These are phyloP conservation scores for Phrynosoma platyrhinos DNA, from an alignment of 2,113 vertebrate species.

Conservation along the genomic window DNA sequence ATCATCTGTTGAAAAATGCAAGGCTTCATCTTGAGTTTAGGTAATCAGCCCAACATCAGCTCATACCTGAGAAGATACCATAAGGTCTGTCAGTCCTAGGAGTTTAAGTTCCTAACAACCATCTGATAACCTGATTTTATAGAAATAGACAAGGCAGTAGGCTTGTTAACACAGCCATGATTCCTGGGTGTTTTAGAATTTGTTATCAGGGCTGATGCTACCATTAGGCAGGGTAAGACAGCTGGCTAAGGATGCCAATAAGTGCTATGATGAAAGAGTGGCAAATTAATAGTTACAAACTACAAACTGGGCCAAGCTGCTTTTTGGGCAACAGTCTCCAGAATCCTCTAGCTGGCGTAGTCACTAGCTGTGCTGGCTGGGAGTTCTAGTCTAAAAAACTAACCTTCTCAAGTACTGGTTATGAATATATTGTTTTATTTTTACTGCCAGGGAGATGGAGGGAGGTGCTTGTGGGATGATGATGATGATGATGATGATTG, in stretches of 20 bases:
- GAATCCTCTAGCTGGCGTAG: background rate
- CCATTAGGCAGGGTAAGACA: background rate
- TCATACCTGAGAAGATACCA: conserved; percentile 41
- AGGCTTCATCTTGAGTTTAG: conserved; percentile 9
- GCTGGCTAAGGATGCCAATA: background rate
- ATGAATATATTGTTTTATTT: no score
- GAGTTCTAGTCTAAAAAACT: no score
- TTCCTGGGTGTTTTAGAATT: background rate
- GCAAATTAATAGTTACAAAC: background rate
- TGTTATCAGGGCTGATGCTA: background rate
- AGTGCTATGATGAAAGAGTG: no score
- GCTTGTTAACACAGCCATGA: background rate
- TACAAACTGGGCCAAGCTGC: no score
- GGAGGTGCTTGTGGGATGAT: no score
- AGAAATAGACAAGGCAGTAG: conserved; percentile 5
- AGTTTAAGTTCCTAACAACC: background rate
- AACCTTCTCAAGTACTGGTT: no score
- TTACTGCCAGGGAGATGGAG: no score
- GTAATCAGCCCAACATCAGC: conserved; percentile 5
- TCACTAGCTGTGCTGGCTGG: no score
- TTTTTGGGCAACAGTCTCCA: no score
- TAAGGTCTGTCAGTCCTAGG: conserved; percentile 28
- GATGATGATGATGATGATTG: no score
- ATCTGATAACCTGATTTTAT: conserved; percentile 26
- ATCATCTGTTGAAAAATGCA: background rate